Percentiles rank a stretch among this genome's conserved stretches.
These are phyloP conservation scores for Caloenas nicobarica DNA, from an alignment of 2,113 vertebrate species.

Conservation along the genomic window DNA sequence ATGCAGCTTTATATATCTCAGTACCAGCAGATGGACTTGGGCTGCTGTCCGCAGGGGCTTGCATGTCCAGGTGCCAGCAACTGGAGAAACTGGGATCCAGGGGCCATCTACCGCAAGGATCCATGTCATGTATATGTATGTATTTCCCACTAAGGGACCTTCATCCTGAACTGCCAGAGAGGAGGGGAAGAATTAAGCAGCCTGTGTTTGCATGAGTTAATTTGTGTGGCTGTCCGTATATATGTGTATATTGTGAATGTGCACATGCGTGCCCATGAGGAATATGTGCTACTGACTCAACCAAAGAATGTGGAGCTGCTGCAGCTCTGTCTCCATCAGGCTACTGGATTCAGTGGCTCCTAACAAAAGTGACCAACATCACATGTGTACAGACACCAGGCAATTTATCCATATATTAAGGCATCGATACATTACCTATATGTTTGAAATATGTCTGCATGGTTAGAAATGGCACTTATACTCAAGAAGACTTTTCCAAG, in stretches of 20 bases:
- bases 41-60: neutral
- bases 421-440: neutral
- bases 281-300: neutral
- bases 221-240: neutral
- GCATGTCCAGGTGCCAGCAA: no score
- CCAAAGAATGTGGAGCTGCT: neutral
- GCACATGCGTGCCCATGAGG: rapidly evolving
- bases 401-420: neutral
- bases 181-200: neutral
- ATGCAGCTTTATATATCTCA: neutral
- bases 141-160: neutral
- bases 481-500: neutral
- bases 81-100: neutral
- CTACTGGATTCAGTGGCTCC: neutral
- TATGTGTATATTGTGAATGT: neutral
- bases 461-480: neutral
- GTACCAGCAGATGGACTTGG: neutral
- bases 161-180: neutral
- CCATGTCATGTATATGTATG: neutral
- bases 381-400: neutral
- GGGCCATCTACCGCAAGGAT: neutral
- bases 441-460: neutral
- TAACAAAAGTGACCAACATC: neutral
- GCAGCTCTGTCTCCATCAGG: neutral
- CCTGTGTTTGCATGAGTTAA: neutral